Conservation (phyloP, 2,888 invertebrate genomes). For the Caenorhabditis zanzibari region DNA sequence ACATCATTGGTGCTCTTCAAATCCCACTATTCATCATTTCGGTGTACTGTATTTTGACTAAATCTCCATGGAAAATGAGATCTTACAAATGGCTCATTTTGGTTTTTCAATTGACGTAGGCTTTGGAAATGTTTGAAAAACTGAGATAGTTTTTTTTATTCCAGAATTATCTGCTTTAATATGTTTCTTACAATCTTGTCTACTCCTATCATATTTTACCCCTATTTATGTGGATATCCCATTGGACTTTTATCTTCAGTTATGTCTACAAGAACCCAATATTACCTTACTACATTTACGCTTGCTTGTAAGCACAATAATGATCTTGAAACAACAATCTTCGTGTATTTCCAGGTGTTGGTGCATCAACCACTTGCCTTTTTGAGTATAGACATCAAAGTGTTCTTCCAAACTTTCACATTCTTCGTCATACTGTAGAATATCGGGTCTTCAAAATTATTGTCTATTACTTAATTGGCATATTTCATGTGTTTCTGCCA, state of each 20-base stretch:
- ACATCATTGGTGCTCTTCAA: constrained; percentile 25
- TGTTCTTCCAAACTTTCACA: constrained; percentile 49
- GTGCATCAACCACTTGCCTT: constrained; percentile 39
- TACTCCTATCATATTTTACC: constrained; percentile 47
- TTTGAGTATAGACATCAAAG: constrained; percentile 51
- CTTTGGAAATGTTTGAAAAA: not conserved
- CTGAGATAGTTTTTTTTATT: not conserved
- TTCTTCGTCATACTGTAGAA: constrained; percentile 40
- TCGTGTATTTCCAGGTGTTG: constrained; percentile 29
- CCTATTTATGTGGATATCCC: constrained; percentile 48
- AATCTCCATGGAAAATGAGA: constrained; percentile 49
- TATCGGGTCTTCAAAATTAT: constrained; percentile 46
- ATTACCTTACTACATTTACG: constrained; percentile 24
- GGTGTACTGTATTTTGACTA: constrained; percentile 42
- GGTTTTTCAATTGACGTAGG: constrained; percentile 39
- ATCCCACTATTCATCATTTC: constrained; percentile 41
- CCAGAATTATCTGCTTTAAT: constrained; percentile 43
- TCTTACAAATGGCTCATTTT: constrained; percentile 52
- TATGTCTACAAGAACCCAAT: constrained; percentile 32
- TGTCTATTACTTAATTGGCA: constrained; percentile 24
- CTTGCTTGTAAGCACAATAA: constrained; percentile 17
- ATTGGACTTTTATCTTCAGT: constrained; percentile 18
- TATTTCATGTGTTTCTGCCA: constrained; percentile 40
- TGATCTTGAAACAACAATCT: not conserved
- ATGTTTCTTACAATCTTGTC: constrained; percentile 40